These are phyloP conservation scores for Cardiocondyla obscurior DNA, from an alignment of 1,140 invertebrate genomes.

Conservation along the genomic window DNA sequence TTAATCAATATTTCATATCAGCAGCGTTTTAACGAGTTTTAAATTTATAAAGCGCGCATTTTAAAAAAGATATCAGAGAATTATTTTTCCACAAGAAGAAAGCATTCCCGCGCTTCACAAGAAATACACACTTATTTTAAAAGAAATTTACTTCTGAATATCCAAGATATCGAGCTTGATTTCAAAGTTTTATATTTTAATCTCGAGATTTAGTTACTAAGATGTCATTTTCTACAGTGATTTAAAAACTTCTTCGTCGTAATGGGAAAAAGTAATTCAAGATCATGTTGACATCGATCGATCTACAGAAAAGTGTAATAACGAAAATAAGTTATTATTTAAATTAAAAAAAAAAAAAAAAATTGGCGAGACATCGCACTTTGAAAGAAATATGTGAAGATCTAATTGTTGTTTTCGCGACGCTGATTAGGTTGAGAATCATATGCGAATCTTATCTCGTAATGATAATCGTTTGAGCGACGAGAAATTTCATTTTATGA, in stretches of 20 bases:
- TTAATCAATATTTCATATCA: slow-evolving; percentile 61
- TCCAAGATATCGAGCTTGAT: not conserved
- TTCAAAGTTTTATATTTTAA: not conserved
- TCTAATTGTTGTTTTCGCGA: no score
- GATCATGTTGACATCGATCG: not conserved
- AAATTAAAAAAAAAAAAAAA: not conserved
- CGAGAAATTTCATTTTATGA: not conserved
- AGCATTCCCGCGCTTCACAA: not conserved
- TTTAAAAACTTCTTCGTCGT: not conserved
- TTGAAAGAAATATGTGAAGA: no score
- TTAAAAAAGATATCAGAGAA: not conserved
- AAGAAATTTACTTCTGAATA: not conserved
- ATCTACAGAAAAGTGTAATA: not conserved
- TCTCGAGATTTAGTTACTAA: not conserved
- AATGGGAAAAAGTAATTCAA: not conserved
- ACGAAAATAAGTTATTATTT: not conserved
- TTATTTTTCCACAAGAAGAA: not conserved
- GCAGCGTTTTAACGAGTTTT: slow-evolving; percentile 48
- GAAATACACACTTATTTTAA: not conserved
- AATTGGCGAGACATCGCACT: no score
- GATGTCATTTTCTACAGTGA: not conserved
- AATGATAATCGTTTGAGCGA: slow-evolving; percentile 1
- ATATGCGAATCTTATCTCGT: no score
- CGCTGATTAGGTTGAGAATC: no score
- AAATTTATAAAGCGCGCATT: slow-evolving; percentile 30